phyloP scores from a whole-genome alignment of 2,113 vertebrate genomes.

The Ellobius talpinus region DNA sequence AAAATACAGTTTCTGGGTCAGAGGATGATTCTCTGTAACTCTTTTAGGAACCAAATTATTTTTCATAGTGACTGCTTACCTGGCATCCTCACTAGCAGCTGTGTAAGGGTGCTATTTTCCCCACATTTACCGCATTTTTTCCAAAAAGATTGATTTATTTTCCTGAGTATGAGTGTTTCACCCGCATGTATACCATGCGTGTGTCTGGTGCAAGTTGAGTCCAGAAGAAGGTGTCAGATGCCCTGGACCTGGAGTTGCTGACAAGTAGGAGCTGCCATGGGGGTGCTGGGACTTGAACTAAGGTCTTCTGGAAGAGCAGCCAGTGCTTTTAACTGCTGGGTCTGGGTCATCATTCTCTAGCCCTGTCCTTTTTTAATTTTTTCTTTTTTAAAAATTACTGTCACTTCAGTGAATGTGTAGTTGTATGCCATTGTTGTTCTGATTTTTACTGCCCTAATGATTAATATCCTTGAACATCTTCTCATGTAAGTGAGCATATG shows the following conservation, averaged over 20 bases:
- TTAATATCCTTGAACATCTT: neutral
- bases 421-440: neutral
- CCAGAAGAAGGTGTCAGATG: neutral
- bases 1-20: neutral
- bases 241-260: neutral
- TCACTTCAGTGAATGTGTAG: neutral
- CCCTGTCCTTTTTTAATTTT: neutral
- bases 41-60: neutral
- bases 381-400: neutral
- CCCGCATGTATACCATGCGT: neutral
- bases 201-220: neutral
- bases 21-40: neutral
- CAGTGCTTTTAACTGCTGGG: neutral
- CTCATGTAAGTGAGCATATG: neutral
- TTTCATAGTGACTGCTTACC: neutral
- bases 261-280: neutral
- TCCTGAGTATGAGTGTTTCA: neutral
- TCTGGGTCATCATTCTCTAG: neutral
- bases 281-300: neutral
- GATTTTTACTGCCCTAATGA: constrained; percentile 27
- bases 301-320: neutral
- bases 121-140: neutral
- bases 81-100: neutral
- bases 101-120: neutral
- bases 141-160: neutral